Base-by-base conservation (phyloP, 2,888 invertebrate genomes). In the Silvanus unidentatus region DNA sequence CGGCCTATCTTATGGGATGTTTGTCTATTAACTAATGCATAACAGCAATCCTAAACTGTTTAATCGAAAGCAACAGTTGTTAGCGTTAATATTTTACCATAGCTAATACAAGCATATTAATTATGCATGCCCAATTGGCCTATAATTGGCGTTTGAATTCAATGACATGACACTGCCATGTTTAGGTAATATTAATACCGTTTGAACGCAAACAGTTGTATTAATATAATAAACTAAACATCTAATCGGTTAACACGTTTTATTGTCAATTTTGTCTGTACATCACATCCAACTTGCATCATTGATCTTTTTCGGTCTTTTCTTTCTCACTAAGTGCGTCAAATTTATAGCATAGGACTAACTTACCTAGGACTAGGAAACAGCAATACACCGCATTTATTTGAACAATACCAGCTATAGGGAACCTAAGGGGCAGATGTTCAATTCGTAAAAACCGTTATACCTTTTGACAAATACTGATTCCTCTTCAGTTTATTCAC, bases 71-170 rank as follows among this genome's bases (percentile, higher is more conserved):
- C 71, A 71, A 71, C 71, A 71, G 70, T 69, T 71, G 71, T 65
- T 63, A 60, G 52, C 64, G 63, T 69, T 69, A 69, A 70, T 71
- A 70, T 70, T 71, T 69, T 68, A 70, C 64, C 63, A 62, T 59
- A 54, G 66, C 65, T 71, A 68, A 70, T 69, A 69, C 68, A 55
- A 55, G 53, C 62, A 63, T 68, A 70, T 71, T 70, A 71, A 71
- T 71, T 71, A 71, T 70, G 68, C 64, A 71, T 68, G 69, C 64
- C 66, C 70, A 70, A 71, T 70, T 71, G 69, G 64, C 64, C 69
- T 67, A 70, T 71, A 71, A 71, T 70, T 70, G 70, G 67, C 66
- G 67, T 68, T 70, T 66, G 66, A 67, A 66, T 67, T 67, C 67
- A 65, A 60, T 64, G 65, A 68, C 67, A 69, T 66, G 67, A 67